phyloP scores from a whole-genome alignment of 2,888 invertebrate genomes.

The Drosophila colorata region DNA sequence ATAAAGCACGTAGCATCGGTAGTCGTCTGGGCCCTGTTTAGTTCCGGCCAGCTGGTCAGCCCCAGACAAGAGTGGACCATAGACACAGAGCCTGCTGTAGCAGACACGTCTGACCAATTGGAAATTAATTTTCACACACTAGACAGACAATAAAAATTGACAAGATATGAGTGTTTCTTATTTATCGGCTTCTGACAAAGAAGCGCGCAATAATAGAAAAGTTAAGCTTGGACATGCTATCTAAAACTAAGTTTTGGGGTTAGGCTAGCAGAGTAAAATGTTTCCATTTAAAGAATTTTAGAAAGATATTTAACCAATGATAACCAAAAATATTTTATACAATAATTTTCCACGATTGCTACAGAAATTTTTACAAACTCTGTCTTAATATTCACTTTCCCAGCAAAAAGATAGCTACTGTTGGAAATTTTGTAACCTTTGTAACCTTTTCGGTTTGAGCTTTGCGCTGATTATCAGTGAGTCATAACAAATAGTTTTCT shows the following conservation, averaged over 20 bases:
- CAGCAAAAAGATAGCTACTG: too few relatives aligned
- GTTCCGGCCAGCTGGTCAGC: conserved; percentile 50
- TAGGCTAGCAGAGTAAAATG: too few relatives aligned
- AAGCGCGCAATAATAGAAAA: not conserved
- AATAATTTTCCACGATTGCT: too few relatives aligned
- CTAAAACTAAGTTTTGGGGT: too few relatives aligned
- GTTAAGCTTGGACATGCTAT: too few relatives aligned
- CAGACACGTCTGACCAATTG: conserved; percentile 62
- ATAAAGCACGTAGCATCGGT: conserved; percentile 66
- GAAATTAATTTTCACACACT: conserved; percentile 59
- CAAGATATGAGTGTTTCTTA: conserved; percentile 35
- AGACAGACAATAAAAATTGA: conserved; percentile 61
- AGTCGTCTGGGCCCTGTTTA: conserved; percentile 47
- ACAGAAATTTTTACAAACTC: too few relatives aligned
- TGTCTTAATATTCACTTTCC: too few relatives aligned
- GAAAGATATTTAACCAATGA: too few relatives aligned
- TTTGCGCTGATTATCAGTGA: not conserved
- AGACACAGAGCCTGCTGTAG: not conserved
- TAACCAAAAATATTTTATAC: too few relatives aligned
- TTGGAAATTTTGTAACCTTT: not conserved
- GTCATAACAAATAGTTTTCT: not conserved
- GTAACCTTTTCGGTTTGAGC: too few relatives aligned
- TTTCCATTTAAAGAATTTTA: too few relatives aligned
- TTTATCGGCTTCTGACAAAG: conserved; percentile 1
- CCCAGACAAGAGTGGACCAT: conserved; percentile 7